A percentile compares a stretch with the other conserved stretches of the same genome.
Evolutionary conservation across 2,113 vertebrate species (phyloP).

Genomic region (Callorhinus ursinus): DNA sequence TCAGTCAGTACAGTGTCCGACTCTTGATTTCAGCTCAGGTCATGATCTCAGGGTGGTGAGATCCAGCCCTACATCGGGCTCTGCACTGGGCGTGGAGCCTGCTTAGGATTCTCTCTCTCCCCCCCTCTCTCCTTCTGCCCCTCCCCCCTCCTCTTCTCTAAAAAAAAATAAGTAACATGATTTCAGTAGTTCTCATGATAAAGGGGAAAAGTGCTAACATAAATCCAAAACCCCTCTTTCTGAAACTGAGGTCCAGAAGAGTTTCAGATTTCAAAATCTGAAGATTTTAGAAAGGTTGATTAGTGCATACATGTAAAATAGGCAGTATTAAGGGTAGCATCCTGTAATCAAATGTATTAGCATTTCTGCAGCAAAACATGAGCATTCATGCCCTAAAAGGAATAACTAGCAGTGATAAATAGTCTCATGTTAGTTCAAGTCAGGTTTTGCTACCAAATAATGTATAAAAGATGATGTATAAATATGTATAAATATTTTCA

Average conservation of each 20-base stretch:
- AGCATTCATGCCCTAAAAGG: background rate
- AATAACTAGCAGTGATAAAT: background rate
- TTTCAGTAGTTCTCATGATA: background rate
- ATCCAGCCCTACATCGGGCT: background rate
- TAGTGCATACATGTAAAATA: background rate
- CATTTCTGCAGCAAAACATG: conserved; percentile 1
- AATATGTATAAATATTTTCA: conserved; percentile 10
- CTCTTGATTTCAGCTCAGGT: background rate
- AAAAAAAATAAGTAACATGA: background rate
- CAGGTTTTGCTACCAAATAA: conserved; percentile 39
- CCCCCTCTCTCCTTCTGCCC: background rate
- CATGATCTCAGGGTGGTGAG: background rate
- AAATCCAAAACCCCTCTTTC: background rate
- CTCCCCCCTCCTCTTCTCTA: background rate
- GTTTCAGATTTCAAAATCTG: conserved; percentile 23
- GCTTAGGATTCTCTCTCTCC: background rate
- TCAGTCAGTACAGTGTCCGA: background rate
- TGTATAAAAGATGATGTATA: background rate
- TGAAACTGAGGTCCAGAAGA: background rate
- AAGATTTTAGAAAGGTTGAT: background rate
- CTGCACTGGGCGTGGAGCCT: background rate
- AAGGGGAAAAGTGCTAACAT: background rate
- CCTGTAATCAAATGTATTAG: background rate
- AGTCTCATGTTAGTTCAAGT: background rate
- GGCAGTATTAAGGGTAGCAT: background rate